A percentile compares a stretch with the other conserved stretches of the same genome.
Conservation (phyloP, 2,888 invertebrate species). For the Napeogenes inachia region DNA sequence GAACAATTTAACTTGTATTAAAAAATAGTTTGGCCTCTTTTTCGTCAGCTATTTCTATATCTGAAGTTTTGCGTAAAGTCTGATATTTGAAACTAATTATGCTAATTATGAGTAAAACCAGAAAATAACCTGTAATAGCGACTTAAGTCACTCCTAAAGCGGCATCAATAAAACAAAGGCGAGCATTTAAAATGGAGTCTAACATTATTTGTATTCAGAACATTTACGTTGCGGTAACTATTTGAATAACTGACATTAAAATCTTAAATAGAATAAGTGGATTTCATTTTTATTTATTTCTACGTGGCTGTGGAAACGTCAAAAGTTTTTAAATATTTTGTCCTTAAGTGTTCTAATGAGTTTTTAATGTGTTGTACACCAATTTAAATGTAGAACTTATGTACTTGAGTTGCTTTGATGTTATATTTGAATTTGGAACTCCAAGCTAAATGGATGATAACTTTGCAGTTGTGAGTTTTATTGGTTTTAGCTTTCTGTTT, state of each 20-base stretch:
- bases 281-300: constrained; percentile 15
- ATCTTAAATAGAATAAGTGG: constrained; percentile 18
- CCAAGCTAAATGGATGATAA: too few species aligned
- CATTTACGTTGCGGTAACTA: constrained; percentile 24
- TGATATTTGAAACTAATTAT: too few species aligned
- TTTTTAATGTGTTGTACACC: background rate
- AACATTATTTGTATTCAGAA: constrained; percentile 46
- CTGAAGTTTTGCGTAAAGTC: too few species aligned
- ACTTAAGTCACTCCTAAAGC: background rate
- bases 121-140: too few species aligned
- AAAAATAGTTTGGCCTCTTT: too few species aligned
- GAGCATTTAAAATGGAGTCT: constrained; percentile 30
- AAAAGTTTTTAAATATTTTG: background rate
- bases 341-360: constrained; percentile 2
- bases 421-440: too few species aligned
- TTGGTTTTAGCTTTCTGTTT: too few species aligned
- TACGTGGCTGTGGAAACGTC: constrained; percentile 1
- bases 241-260: constrained; percentile 43
- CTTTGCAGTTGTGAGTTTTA: too few species aligned
- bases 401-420: background rate
- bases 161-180: constrained; percentile 8
- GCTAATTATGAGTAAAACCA: too few species aligned
- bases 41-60: too few species aligned
- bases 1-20: too few species aligned
- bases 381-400: background rate